These are phyloP conservation scores for Psittacula derbiana DNA, from an alignment of 2,797 vertebrate genomes.

Conservation along the genomic window DNA sequence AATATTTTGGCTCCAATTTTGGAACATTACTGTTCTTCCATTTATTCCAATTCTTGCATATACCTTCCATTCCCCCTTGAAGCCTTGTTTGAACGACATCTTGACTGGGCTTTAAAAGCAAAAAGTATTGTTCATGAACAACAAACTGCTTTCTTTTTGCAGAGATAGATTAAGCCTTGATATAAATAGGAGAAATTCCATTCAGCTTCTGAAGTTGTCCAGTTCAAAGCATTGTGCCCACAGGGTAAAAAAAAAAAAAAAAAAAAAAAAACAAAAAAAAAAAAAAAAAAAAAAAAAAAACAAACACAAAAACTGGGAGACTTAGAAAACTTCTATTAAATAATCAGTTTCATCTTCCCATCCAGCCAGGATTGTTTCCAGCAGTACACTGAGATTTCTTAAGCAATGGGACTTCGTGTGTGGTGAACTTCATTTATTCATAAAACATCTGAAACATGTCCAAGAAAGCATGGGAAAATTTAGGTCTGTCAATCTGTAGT, in stretches of 20 bases:
- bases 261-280: too few species aligned
- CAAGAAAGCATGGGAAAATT: conserved; percentile 14
- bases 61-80: background rate
- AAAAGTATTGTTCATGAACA: background rate
- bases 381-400: conserved; percentile 21
- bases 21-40: background rate
- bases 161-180: background rate
- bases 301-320: background rate
- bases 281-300: background rate
- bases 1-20: background rate
- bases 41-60: background rate
- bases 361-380: conserved; percentile 38
- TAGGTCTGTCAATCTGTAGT: background rate
- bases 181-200: conserved; percentile 16
- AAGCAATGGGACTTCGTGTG: conserved; percentile 13
- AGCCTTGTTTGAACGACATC: background rate
- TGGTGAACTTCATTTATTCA: conserved; percentile 24
- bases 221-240: conserved; percentile 41
- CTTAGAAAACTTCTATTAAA: conserved; percentile 50
- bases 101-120: background rate
- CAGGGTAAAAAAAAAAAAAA: background rate
- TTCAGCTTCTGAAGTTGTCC: conserved; percentile 45
- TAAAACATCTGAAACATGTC: background rate
- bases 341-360: conserved; percentile 38
- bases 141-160: background rate